Evolutionary conservation across 2,888 invertebrate genomes (phyloP).

Genomic region (Agrochola litura): DNA sequence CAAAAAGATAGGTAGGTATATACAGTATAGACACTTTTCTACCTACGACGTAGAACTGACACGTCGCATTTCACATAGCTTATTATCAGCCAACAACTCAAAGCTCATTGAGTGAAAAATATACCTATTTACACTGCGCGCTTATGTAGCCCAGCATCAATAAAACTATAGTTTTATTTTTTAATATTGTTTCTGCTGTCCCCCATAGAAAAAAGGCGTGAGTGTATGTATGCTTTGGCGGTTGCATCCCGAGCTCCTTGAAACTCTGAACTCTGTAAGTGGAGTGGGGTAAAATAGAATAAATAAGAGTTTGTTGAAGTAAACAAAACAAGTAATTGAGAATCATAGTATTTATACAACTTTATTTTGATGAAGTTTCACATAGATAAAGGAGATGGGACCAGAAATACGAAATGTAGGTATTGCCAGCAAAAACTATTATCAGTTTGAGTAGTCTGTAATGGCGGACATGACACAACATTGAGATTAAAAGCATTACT

Average conservation of each 20-base stretch:
- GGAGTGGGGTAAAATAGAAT: neutral
- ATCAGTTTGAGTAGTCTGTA: slow-evolving; percentile 54
- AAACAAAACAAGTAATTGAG: slow-evolving; percentile 68
- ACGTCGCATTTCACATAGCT: too few relatives aligned
- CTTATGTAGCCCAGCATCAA: neutral
- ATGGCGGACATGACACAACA: slow-evolving; percentile 46
- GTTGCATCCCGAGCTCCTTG: neutral
- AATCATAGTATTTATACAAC: slow-evolving; percentile 79
- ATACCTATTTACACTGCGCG: too few relatives aligned
- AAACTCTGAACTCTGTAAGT: neutral
- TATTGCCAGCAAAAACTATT: slow-evolving; percentile 49
- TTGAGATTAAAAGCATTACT: slow-evolving; percentile 46
- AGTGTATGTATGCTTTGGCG: neutral
- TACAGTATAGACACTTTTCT: too few relatives aligned
- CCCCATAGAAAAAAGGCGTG: neutral
- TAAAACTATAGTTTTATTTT: neutral
- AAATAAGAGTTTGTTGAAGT: neutral
- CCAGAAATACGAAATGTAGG: slow-evolving; percentile 58
- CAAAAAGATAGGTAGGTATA: neutral
- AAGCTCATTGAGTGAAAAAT: neutral
- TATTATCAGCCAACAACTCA: neutral
- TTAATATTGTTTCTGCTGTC: neutral
- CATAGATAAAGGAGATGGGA: slow-evolving; percentile 73
- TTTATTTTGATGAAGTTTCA: slow-evolving; percentile 76
- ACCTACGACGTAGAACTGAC: too few relatives aligned